Evolutionary conservation across 1,140 invertebrate species (phyloP).

Genomic region (Microvelia longipes): DNA sequence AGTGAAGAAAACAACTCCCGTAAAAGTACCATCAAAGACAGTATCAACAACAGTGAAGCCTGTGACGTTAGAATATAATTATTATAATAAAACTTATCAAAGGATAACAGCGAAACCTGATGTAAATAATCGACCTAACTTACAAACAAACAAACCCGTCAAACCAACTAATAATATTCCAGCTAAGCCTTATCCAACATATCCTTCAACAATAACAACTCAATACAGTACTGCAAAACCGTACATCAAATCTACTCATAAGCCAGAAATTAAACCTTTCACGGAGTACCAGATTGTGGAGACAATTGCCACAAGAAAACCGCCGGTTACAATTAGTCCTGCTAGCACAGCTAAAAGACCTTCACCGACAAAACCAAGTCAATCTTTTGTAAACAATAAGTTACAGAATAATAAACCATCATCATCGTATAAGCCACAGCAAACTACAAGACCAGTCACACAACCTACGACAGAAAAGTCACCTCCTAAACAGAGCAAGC

Average conservation of each 20-base stretch:
- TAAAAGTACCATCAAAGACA: neutral
- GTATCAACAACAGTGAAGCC: neutral
- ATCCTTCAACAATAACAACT: constrained; percentile 11
- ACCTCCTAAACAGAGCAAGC: neutral
- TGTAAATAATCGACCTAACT: neutral
- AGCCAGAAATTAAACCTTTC: neutral
- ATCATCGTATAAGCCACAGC: neutral
- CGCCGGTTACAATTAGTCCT: constrained; percentile 15
- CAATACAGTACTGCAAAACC: neutral
- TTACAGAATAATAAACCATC: neutral
- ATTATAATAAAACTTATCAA: neutral
- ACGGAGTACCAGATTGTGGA: neutral
- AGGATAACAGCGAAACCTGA: neutral
- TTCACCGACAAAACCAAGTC: neutral
- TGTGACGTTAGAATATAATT: neutral
- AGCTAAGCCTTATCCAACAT: constrained; percentile 9
- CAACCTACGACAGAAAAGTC: neutral
- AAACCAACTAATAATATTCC: constrained; percentile 17
- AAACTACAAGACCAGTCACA: neutral
- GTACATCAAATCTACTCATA: neutral
- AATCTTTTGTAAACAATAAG: neutral
- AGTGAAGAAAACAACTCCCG: neutral
- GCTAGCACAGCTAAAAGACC: constrained; percentile 5
- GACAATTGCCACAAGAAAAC: neutral
- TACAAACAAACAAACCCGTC: constrained; percentile 16